Evolutionary conservation across 2,888 invertebrate species (phyloP).

Genomic region (Drosophila picticornis): DNA sequence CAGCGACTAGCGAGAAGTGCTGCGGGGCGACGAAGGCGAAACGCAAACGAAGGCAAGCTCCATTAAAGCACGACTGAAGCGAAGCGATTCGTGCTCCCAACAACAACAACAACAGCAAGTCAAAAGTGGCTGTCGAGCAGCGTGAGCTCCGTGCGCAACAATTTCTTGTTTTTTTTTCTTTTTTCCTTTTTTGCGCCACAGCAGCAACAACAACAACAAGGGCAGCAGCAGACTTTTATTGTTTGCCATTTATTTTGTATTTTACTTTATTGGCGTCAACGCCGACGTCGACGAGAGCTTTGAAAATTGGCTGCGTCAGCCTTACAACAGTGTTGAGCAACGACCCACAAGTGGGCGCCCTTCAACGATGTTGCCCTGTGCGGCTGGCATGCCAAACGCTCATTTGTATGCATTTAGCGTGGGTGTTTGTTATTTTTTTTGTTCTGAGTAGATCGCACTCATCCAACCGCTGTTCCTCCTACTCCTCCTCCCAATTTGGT

Average conservation of each 20-base stretch:
- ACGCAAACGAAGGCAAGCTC: slow-evolving; percentile 40
- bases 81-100: slow-evolving; percentile 53
- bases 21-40: neutral
- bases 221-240: slow-evolving; percentile 19
- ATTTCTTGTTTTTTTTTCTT: slow-evolving; percentile 52
- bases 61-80: slow-evolving; percentile 72
- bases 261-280: slow-evolving; percentile 39
- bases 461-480: neutral
- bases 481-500: neutral
- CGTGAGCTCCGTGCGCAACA: slow-evolving; percentile 66
- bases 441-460: slow-evolving; percentile 19
- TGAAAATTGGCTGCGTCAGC: slow-evolving; percentile 38
- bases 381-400: slow-evolving; percentile 34
- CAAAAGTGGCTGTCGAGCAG: slow-evolving; percentile 55
- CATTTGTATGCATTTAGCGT: slow-evolving; percentile 65
- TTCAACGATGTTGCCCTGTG: slow-evolving; percentile 2
- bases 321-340: slow-evolving; percentile 53
- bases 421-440: slow-evolving; percentile 48
- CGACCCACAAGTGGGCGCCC: slow-evolving; percentile 21
- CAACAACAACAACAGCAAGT: slow-evolving; percentile 23
- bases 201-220: slow-evolving; percentile 20
- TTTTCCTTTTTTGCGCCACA: slow-evolving; percentile 50
- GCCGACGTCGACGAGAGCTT: slow-evolving; percentile 16
- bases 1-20: slow-evolving; percentile 13
- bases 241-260: slow-evolving; percentile 39